Percentiles rank a stretch among this genome's conserved stretches.
phyloP scores from a whole-genome alignment of 2,888 invertebrate species.

The Hypena proboscidalis region DNA sequence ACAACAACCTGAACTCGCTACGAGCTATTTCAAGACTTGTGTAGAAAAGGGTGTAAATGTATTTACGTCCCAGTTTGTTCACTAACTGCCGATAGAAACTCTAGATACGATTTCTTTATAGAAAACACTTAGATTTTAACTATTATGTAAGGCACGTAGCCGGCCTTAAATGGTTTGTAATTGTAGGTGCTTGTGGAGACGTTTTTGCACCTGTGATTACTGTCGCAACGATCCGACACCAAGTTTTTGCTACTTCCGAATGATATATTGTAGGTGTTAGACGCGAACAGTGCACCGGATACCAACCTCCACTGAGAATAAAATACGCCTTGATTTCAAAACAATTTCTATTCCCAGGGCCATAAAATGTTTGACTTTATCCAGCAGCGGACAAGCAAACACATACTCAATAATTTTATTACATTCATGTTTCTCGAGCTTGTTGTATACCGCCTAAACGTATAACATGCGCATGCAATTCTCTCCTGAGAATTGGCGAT shows the following conservation, averaged over 20 bases:
- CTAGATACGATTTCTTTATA: constrained; percentile 52
- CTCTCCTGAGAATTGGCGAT: constrained; percentile 19
- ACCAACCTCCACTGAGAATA: constrained; percentile 24
- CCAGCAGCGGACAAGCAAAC: not conserved
- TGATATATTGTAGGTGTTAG: constrained; percentile 67
- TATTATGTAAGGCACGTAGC: constrained; percentile 74
- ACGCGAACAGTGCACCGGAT: constrained; percentile 33
- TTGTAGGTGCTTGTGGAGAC: constrained; percentile 71
- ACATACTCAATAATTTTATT: not conserved
- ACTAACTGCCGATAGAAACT: constrained; percentile 41
- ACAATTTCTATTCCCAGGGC: constrained; percentile 19
- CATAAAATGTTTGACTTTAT: constrained; percentile 11
- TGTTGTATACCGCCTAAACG: no score
- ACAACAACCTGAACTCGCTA: constrained; percentile 36
- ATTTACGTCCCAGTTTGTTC: constrained; percentile 38
- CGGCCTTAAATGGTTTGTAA: constrained; percentile 79
- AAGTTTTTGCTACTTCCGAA: constrained; percentile 73
- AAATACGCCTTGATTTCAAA: constrained; percentile 22
- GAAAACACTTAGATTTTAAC: constrained; percentile 68
- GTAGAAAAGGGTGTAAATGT: constrained; percentile 32
- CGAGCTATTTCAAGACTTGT: constrained; percentile 35
- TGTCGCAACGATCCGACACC: constrained; percentile 71
- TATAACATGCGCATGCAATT: no score
- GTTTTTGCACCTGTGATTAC: constrained; percentile 76
- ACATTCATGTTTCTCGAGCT: not conserved